A percentile compares a stretch with the other conserved stretches of the same genome.
Evolutionary conservation across 2,888 invertebrate species (phyloP).

Genomic region (Chalcis sispes): DNA sequence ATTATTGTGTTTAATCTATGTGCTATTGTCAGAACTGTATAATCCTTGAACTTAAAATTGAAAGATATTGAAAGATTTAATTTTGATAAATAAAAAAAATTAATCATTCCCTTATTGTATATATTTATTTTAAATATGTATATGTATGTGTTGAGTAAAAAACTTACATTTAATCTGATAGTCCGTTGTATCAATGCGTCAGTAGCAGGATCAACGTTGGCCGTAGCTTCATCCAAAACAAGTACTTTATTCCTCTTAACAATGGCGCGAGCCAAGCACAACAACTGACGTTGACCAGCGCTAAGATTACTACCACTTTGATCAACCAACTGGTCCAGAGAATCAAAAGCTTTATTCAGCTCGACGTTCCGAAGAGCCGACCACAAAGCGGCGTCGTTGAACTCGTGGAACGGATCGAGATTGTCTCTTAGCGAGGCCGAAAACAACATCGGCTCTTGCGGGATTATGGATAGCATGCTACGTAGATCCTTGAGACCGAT

Average conservation of each 20-base stretch:
- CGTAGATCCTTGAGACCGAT: slow-evolving; percentile 49
- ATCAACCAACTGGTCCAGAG: slow-evolving; percentile 82
- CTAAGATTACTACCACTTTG: slow-evolving; percentile 91
- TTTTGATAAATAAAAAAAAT: neutral
- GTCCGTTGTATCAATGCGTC: slow-evolving; percentile 91
- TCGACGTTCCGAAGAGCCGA: slow-evolving; percentile 86
- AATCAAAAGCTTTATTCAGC: slow-evolving; percentile 82
- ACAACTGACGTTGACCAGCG: slow-evolving; percentile 91
- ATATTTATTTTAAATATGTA: neutral
- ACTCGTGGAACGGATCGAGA: slow-evolving; percentile 88
- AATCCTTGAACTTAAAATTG: slow-evolving; percentile 78
- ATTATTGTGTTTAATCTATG: slow-evolving; percentile 94
- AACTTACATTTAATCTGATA: slow-evolving; percentile 81
- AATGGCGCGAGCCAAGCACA: slow-evolving; percentile 92
- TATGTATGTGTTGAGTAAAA: neutral
- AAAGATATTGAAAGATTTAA: neutral
- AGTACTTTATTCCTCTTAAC: slow-evolving; percentile 87
- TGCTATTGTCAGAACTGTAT: slow-evolving; percentile 93
- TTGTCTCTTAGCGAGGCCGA: slow-evolving; percentile 89
- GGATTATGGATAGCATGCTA: slow-evolving; percentile 83
- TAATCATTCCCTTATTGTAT: too few species aligned
- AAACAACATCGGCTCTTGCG: slow-evolving; percentile 93
- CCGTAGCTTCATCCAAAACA: slow-evolving; percentile 93
- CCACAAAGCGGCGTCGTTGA: slow-evolving; percentile 86
- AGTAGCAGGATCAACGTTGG: slow-evolving; percentile 90